These are phyloP conservation scores for Drosophila sturtevanti DNA, from an alignment of 1,140 invertebrate species.

Conservation along the genomic window DNA sequence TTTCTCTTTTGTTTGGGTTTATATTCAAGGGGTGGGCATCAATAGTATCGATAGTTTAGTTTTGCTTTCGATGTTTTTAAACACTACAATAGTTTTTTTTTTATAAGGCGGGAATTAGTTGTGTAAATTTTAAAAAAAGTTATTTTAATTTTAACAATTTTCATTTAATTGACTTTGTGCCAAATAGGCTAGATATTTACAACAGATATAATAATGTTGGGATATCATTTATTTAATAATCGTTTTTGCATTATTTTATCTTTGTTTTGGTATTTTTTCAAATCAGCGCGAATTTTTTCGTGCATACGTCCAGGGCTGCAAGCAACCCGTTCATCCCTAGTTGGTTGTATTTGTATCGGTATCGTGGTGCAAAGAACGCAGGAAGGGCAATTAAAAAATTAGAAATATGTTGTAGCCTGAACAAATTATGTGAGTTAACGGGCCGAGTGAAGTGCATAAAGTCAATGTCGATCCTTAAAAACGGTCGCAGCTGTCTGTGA, in stretches of 20 bases:
- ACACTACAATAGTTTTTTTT: no score
- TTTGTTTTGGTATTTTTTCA: neutral
- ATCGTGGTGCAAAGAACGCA: neutral
- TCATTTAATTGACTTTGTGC: no score
- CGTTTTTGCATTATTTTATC: neutral
- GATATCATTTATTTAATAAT: no score
- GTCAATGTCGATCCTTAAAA: neutral
- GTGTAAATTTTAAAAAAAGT: no score
- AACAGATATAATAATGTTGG: no score
- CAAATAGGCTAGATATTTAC: no score
- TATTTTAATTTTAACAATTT: no score
- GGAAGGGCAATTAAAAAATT: conserved; percentile 5
- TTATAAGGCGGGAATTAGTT: no score
- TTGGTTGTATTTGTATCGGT: conserved; percentile 5
- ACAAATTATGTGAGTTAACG: conserved; percentile 7
- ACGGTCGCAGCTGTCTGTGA: neutral
- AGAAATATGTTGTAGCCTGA: conserved; percentile 7
- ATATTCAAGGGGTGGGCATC: neutral
- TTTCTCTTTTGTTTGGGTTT: conserved; percentile 1
- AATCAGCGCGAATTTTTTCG: neutral
- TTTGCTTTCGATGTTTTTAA: neutral
- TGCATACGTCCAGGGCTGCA: neutral
- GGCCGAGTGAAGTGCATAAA: neutral
- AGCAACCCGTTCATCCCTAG: neutral
- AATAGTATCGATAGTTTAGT: neutral